Base-by-base conservation (phyloP, 2,113 vertebrate genomes). In the Acinonyx jubatus region DNA sequence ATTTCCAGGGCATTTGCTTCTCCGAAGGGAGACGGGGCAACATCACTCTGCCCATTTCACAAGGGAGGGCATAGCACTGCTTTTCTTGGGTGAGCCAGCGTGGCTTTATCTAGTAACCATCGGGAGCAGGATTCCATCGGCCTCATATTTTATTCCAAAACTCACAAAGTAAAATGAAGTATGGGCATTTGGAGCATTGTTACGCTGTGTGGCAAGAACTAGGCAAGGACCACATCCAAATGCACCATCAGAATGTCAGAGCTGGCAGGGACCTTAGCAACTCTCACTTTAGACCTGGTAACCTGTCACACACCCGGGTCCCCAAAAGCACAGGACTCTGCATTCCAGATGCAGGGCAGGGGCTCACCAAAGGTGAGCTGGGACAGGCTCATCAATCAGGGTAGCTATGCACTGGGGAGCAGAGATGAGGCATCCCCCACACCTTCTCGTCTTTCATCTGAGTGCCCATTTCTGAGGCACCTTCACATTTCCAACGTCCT, bases 401-500 rank as follows among this genome's bases (percentile, higher is more conserved):
- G 11, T 8, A 4, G 31, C 88, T 25, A 6, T 14, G 38, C 12
- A 1, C 4, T 36, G 11, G 2, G 13, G 61, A 36, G 50, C 4
- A 61, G 38, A 63, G 66, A 83, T 1, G 33, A 68, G 25, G 4
- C 3, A 19, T 14, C n/a, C 63, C 61, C 55, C 33, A 45, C 38
- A 55, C 48, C 18, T 50, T 80, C 3, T 3, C 41, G 55, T 83
- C 76, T 83, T 86, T 85, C 85, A 83, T 85, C n/a, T 63, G 23
- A 68, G 84, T 33, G n/a, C 78, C 93, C 93, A 6, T 48, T 94
- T 86, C 85, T 52, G 79, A 96, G 94, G 94, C 73, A 81, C 94
- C 96, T 95, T 98, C 97, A 65, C 95, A 97, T 96, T 98, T 98
- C 97, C 98, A 98, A 98, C 80, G 97, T 94, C 97, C 96, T 98